phyloP scores from a whole-genome alignment of 2,888 invertebrate species.

The Ichneumoninae sp. region DNA sequence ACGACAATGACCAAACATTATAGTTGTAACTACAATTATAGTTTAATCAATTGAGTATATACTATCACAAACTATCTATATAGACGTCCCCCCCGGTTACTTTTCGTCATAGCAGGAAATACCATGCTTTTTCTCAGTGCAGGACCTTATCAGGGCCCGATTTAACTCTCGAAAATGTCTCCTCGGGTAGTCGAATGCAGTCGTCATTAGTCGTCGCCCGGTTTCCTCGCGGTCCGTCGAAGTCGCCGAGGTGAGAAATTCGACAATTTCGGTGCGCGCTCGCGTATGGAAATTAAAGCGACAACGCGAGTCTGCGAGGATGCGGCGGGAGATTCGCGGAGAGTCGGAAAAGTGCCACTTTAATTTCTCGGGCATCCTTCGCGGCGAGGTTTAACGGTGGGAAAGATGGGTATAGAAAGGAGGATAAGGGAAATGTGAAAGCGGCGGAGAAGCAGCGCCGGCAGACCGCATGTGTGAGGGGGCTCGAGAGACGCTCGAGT shows the following conservation, averaged over 20 bases:
- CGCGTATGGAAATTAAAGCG: neutral
- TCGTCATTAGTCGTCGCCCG: neutral
- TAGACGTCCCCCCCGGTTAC: too few species aligned
- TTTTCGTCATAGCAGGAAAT: too few species aligned
- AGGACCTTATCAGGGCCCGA: too few species aligned
- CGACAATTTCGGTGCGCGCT: constrained; percentile 4
- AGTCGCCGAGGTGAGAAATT: constrained; percentile 34
- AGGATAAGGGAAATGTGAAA: constrained; percentile 10
- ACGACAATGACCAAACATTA: too few species aligned
- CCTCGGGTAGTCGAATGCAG: neutral
- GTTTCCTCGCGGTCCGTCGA: neutral
- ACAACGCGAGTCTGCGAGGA: neutral
- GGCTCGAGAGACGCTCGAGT: constrained; percentile 26
- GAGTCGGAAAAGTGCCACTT: constrained; percentile 29
- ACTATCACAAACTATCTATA: too few species aligned
- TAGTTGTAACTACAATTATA: too few species aligned
- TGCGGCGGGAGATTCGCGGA: neutral
- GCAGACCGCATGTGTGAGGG: constrained; percentile 25
- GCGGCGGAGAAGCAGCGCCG: neutral
- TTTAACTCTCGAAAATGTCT: too few species aligned
- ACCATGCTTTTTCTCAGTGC: too few species aligned
- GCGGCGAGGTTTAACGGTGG: neutral
- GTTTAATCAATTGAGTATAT: too few species aligned
- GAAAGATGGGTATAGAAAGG: constrained; percentile 9
- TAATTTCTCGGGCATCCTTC: constrained; percentile 33